A percentile compares a stretch with the other conserved stretches of the same genome.
Conservation (phyloP, 2,797 vertebrate species). For the Poeciliopsis paucimaculata region DNA sequence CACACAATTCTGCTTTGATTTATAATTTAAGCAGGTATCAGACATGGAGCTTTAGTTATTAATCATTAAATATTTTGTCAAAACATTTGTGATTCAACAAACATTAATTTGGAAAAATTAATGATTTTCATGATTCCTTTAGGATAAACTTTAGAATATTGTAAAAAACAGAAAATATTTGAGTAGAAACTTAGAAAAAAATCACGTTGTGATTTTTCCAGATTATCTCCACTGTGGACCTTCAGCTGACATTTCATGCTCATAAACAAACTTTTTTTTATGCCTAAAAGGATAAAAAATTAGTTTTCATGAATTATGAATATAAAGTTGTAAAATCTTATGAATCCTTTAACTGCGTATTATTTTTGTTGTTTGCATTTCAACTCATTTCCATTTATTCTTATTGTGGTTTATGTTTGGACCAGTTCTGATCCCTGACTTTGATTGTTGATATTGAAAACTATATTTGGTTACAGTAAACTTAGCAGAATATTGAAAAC, state of each 20-base stretch:
- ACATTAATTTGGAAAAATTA: not conserved
- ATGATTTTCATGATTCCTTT: not conserved
- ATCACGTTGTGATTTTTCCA: not conserved
- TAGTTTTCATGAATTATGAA: not conserved
- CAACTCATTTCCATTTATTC: not conserved
- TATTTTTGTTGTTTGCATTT: not conserved
- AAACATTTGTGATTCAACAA: not conserved
- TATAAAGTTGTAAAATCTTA: not conserved
- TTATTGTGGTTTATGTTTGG: not conserved
- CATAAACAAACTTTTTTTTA: not conserved
- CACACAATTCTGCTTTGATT: not conserved
- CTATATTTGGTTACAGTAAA: not conserved
- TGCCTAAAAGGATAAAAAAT: not conserved
- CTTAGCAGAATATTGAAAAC: not conserved
- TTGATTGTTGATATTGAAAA: not conserved
- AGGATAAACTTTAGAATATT: not conserved
- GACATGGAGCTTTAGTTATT: not conserved
- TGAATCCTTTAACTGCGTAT: not conserved
- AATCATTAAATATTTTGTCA: not conserved
- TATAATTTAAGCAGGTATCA: not conserved
- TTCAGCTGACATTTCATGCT: not conserved
- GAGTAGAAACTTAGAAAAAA: not conserved
- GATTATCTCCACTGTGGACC: not conserved
- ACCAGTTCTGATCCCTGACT: not conserved
- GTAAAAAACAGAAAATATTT: not conserved